Conservation (phyloP, 1,140 invertebrate genomes). For the Ganaspis sp. region DNA sequence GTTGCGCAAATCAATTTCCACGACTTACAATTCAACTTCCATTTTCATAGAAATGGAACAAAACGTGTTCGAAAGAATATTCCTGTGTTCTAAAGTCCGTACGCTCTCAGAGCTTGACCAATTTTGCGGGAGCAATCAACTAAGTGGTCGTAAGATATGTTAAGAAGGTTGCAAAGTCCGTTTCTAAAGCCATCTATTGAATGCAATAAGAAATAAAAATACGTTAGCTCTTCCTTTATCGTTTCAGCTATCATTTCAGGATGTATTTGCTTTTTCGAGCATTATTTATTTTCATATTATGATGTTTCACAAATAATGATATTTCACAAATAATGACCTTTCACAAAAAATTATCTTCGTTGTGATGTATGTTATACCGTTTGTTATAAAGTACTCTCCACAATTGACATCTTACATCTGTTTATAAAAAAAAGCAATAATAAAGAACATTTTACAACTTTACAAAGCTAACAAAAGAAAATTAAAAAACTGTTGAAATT, state of each 20-base stretch:
- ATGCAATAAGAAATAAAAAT: background rate
- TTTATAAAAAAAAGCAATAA: too few species aligned
- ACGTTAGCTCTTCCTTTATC: background rate
- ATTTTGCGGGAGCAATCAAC: slow-evolving; percentile 52
- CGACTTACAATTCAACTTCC: slow-evolving; percentile 44
- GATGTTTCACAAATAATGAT: too few species aligned
- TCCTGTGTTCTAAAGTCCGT: background rate
- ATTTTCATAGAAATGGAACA: slow-evolving; percentile 44
- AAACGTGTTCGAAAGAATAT: slow-evolving; percentile 9
- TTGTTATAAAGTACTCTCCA: too few species aligned
- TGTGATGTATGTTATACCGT: background rate
- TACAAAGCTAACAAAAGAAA: too few species aligned
- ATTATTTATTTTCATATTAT: slow-evolving; percentile 15
- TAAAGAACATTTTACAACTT: too few species aligned
- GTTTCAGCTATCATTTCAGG: background rate
- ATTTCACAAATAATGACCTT: background rate
- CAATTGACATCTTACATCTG: too few species aligned
- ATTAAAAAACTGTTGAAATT: too few species aligned
- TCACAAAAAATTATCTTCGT: background rate
- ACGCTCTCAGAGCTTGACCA: slow-evolving; percentile 41
- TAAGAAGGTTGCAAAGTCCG: slow-evolving; percentile 37
- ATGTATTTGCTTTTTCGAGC: background rate
- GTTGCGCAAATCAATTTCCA: slow-evolving; percentile 53
- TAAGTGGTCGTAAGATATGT: slow-evolving; percentile 55
- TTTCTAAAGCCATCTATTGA: slow-evolving; percentile 12